phyloP scores from a whole-genome alignment of 2,888 invertebrate genomes.

The Lasiommata megera region DNA sequence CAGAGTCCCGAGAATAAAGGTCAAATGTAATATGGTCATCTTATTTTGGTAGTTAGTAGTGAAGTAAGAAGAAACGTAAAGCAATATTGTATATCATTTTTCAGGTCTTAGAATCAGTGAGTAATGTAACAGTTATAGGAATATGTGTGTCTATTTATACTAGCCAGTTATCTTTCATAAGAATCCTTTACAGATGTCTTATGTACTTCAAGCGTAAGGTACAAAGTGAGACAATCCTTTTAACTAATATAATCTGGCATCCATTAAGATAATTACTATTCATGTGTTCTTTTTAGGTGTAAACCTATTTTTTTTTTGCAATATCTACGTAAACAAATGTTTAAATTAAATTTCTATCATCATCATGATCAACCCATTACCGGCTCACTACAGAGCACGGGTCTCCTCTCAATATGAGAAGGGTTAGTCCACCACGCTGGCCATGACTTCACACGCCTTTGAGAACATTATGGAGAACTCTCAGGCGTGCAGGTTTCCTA shows the following conservation, averaged over 20 bases:
- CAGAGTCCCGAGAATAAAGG: constrained; percentile 75
- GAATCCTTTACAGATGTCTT: constrained; percentile 20
- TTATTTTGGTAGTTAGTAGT: constrained; percentile 19
- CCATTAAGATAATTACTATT: background rate
- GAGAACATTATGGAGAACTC: no score
- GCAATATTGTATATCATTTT: constrained; percentile 57
- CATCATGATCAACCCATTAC: no score
- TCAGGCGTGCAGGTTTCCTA: no score
- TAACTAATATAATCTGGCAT: background rate
- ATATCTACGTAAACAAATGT: no score
- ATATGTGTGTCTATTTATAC: constrained; percentile 36
- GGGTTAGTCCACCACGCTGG: no score
- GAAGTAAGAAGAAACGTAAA: constrained; percentile 43
- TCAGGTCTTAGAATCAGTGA: constrained; percentile 33
- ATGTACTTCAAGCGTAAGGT: constrained; percentile 24
- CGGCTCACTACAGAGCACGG: no score
- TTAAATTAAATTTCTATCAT: no score
- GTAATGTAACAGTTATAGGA: constrained; percentile 31
- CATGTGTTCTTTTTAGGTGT: no score
- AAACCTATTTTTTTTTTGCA: no score
- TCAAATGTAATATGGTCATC: constrained; percentile 34
- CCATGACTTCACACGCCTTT: no score
- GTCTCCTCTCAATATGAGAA: no score
- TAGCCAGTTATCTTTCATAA: constrained; percentile 26
- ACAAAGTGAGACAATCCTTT: background rate